phyloP scores from a whole-genome alignment of 2,888 invertebrate genomes.

The Eurytoma adleriae region DNA sequence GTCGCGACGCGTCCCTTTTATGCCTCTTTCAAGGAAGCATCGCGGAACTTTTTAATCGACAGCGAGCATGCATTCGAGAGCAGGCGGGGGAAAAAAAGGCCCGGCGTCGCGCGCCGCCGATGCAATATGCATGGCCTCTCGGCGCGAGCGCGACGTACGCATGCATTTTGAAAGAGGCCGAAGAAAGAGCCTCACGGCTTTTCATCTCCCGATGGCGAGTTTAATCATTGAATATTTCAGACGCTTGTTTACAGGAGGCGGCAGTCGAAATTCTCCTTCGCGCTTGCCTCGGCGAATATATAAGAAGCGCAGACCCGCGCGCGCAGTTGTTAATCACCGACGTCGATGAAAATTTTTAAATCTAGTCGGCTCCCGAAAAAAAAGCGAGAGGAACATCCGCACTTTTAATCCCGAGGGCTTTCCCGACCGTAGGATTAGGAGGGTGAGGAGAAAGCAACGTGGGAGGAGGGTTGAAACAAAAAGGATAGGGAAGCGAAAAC shows the following conservation, averaged over 20 bases:
- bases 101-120: not conserved
- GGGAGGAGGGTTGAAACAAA: conserved; percentile 1
- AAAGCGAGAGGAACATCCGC: too few relatives aligned
- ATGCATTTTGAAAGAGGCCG: too few relatives aligned
- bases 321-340: conserved; percentile 24
- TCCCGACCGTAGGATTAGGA: not conserved
- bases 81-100: not conserved
- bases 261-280: not conserved
- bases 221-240: conserved; percentile 29
- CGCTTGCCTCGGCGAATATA: conserved; percentile 26
- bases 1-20: too few relatives aligned
- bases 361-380: too few relatives aligned
- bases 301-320: not conserved
- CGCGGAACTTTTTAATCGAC: not conserved
- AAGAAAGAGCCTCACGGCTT: not conserved
- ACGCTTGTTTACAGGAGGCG: not conserved
- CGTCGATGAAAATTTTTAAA: conserved; percentile 37
- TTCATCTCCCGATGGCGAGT: conserved; percentile 8
- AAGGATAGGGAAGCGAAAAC: not conserved
- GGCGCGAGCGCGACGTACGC: not conserved
- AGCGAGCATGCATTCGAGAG: not conserved
- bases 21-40: too few relatives aligned
- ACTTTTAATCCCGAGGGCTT: conserved; percentile 38
- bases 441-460: not conserved
- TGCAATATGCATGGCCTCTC: not conserved